These are phyloP conservation scores for Drosophila macrospina DNA, from an alignment of 2,888 invertebrate genomes.

Conservation along the genomic window DNA sequence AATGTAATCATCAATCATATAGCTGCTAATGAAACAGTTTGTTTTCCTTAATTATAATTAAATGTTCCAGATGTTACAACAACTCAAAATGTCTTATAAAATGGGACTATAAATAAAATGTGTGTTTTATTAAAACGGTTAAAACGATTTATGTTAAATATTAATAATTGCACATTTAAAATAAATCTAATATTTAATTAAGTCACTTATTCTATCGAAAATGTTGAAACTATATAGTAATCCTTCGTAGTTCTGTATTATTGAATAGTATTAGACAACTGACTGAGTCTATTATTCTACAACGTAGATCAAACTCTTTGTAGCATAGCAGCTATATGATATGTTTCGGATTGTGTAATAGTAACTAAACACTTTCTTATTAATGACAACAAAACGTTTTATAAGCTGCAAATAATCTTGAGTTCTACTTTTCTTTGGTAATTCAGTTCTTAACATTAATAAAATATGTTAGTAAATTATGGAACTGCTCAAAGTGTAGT, in stretches of 20 bases:
- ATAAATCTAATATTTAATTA: constrained; percentile 17
- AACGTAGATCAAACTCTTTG: constrained; percentile 1
- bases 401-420: not conserved
- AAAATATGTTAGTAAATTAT: not conserved
- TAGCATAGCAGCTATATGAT: constrained; percentile 54
- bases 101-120: not conserved
- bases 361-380: constrained; percentile 14
- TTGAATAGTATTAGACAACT: not conserved
- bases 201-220: not conserved
- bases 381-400: not conserved
- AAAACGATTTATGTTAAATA: not conserved
- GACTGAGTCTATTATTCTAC: not conserved
- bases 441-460: not conserved
- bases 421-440: not conserved
- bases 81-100: not conserved
- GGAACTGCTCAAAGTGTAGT: no score
- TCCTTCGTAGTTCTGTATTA: not conserved
- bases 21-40: constrained; percentile 42
- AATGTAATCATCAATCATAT: constrained; percentile 33
- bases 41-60: not conserved
- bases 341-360: constrained; percentile 37
- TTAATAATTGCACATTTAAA: constrained; percentile 33
- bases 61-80: not conserved
- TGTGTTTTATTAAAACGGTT: constrained; percentile 4
- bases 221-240: not conserved